Evolutionary conservation across 2,797 vertebrate genomes (phyloP).

Genomic region (Erethizon dorsatum): DNA sequence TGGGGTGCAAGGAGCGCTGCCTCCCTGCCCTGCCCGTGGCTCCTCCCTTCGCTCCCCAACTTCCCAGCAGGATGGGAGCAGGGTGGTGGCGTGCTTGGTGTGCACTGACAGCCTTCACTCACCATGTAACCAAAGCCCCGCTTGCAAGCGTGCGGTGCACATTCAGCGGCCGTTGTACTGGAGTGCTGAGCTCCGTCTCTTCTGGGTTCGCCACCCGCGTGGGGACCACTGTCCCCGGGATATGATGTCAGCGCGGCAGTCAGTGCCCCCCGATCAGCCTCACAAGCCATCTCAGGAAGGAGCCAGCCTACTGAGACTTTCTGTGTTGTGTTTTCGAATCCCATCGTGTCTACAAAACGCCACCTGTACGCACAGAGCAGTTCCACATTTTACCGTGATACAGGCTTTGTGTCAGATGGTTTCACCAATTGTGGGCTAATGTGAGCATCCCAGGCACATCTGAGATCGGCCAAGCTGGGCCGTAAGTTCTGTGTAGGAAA

Average conservation of each 20-base stretch:
- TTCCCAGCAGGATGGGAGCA: background rate
- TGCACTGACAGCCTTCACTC: background rate
- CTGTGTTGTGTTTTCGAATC: background rate
- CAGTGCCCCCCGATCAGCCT: background rate
- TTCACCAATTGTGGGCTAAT: background rate
- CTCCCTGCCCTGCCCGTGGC: background rate
- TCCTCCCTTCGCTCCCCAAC: background rate
- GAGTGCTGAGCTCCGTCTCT: background rate
- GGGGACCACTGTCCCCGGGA: background rate
- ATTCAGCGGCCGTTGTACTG: no score
- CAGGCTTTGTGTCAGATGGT: background rate
- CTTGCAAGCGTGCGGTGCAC: background rate
- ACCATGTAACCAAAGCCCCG: background rate
- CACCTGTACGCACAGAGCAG: background rate
- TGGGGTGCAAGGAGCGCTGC: background rate
- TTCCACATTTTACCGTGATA: background rate
- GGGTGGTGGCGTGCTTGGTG: background rate
- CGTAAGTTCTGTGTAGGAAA: background rate
- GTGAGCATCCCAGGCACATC: background rate
- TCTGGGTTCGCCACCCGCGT: rapidly evolving
- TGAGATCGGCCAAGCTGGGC: background rate
- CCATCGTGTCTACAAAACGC: background rate
- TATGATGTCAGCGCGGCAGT: background rate
- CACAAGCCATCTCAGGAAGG: background rate
- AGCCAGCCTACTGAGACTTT: background rate